Evolutionary conservation across 2,797 vertebrate genomes (phyloP).

Genomic region (Petrocephalus sullivani): DNA sequence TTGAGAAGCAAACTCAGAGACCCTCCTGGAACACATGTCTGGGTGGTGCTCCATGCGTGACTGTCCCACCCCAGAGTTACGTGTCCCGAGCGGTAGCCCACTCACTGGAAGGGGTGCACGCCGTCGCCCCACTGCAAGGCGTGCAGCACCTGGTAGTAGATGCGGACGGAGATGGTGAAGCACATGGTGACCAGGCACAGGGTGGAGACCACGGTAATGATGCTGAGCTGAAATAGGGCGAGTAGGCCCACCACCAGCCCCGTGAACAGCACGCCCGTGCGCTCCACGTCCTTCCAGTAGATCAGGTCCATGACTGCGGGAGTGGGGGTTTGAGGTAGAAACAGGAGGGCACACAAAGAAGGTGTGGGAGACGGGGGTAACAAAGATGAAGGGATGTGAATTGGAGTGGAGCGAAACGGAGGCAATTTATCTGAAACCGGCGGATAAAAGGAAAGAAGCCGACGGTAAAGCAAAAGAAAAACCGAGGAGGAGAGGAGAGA

Average conservation of each 20-base stretch:
- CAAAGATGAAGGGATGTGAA: background rate
- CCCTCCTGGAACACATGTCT: background rate
- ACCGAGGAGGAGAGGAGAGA: background rate
- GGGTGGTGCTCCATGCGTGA: background rate
- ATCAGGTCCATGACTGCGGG: slow-evolving; percentile 74
- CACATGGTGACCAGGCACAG: slow-evolving; percentile 71
- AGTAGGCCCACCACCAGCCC: slow-evolving; percentile 76
- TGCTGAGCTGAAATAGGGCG: slow-evolving; percentile 84
- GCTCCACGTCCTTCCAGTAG: slow-evolving; percentile 79
- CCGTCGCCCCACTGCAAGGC: slow-evolving; percentile 69
- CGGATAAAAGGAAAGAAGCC: background rate
- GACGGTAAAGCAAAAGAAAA: background rate
- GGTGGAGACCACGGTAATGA: slow-evolving; percentile 75
- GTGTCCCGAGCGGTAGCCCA: background rate
- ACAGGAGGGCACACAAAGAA: background rate
- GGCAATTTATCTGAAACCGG: background rate
- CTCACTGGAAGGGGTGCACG: slow-evolving; percentile 78
- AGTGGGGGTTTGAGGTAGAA: background rate
- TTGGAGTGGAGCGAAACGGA: background rate
- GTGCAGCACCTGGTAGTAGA: slow-evolving; percentile 73
- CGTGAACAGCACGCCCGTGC: slow-evolving; percentile 73
- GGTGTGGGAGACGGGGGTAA: background rate
- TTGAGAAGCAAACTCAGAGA: background rate
- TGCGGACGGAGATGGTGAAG: slow-evolving; percentile 74
- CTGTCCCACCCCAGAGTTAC: background rate